Conservation (phyloP, 1,140 invertebrate species). For the Zeugodacus cucurbitae region DNA sequence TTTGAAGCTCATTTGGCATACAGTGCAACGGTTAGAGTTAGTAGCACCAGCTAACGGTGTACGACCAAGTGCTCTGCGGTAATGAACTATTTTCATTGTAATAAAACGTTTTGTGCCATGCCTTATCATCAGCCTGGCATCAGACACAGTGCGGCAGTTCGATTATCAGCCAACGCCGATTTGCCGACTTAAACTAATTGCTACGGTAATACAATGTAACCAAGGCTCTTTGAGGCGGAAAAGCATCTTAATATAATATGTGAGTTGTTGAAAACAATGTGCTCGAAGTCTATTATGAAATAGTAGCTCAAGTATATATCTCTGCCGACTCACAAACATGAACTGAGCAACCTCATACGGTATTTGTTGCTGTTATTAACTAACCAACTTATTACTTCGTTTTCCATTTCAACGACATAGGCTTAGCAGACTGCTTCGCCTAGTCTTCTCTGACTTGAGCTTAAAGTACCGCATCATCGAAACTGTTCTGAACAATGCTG, state of each 20-base stretch:
- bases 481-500: background rate
- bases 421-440: no score
- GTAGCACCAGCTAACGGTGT: background rate
- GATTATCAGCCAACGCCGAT: background rate
- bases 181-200: background rate
- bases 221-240: background rate
- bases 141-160: background rate
- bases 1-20: background rate
- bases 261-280: background rate
- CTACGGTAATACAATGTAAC: background rate
- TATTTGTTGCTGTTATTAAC: background rate
- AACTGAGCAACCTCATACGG: background rate
- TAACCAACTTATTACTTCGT: background rate
- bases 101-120: slow-evolving; percentile 9
- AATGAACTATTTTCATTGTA: slow-evolving; percentile 29
- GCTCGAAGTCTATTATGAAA: background rate
- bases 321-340: background rate
- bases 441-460: background rate
- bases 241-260: background rate
- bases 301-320: background rate
- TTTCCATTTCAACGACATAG: background rate
- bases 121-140: slow-evolving; percentile 12
- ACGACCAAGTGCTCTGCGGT: background rate
- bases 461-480: no score
- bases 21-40: background rate